Conservation (phyloP, 2,888 invertebrate genomes). For the Lampropteryx suffumata region DNA sequence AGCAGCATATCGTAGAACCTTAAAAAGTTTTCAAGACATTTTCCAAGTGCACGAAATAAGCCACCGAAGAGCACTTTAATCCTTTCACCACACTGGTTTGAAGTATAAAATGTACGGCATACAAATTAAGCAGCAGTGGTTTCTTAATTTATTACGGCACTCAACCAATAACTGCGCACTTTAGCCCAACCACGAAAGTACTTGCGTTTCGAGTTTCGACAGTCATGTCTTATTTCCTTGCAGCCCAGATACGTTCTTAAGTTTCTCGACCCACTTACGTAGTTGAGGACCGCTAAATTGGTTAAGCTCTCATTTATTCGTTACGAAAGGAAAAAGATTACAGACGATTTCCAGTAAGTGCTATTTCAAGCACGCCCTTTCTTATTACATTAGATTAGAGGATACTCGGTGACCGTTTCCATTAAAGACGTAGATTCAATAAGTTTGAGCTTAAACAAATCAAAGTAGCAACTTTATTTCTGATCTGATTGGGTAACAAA, state of each 20-base stretch:
- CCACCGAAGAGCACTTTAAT: too few relatives aligned
- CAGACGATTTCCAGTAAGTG: conserved; percentile 57
- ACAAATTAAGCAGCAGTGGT: too few relatives aligned
- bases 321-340: conserved; percentile 60
- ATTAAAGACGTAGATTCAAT: background rate
- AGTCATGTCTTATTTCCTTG: background rate
- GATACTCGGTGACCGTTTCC: conserved; percentile 23
- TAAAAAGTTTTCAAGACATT: too few relatives aligned
- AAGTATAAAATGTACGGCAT: background rate
- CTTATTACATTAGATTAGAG: conserved; percentile 55
- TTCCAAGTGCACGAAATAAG: too few relatives aligned
- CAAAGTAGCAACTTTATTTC: background rate
- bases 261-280: conserved; percentile 40
- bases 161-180: background rate
- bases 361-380: conserved; percentile 41
- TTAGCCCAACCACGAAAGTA: background rate
- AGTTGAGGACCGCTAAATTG: conserved; percentile 63
- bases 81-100: too few relatives aligned
- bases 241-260: conserved; percentile 1
- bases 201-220: background rate
- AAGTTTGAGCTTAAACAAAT: background rate
- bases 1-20: too few relatives aligned
- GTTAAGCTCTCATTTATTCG: conserved; percentile 60
- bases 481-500: background rate
- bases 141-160: background rate